These are phyloP conservation scores for Danio jaintianensis DNA, from an alignment of 2,797 vertebrate species.

Conservation along the genomic window DNA sequence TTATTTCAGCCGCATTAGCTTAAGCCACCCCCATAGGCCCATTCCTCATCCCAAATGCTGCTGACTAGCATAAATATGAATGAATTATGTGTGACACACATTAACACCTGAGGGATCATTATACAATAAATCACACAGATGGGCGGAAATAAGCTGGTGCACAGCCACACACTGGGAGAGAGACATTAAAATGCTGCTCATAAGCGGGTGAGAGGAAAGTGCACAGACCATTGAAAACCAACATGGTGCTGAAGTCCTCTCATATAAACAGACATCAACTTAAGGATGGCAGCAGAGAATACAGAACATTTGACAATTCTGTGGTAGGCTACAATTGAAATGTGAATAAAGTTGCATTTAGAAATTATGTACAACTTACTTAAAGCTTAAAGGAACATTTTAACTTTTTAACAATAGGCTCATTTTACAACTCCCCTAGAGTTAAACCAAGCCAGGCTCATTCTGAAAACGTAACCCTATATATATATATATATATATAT, in stretches of 20 bases:
- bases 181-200: conserved; percentile 19
- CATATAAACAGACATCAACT: neutral
- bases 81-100: conserved; percentile 54
- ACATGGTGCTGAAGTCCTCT: neutral
- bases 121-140: conserved; percentile 50
- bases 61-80: conserved; percentile 57
- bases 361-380: neutral
- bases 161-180: neutral
- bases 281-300: neutral
- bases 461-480: too few relatives aligned
- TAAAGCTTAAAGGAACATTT: too few relatives aligned
- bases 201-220: neutral
- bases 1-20: conserved; percentile 54
- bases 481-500: too few relatives aligned
- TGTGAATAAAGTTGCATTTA: neutral
- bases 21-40: conserved; percentile 37
- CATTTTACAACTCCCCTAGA: too few relatives aligned
- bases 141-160: conserved; percentile 9
- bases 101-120: conserved; percentile 50
- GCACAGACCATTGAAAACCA: neutral
- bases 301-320: conserved; percentile 1
- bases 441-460: too few relatives aligned
- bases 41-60: conserved; percentile 48
- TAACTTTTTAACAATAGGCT: too few relatives aligned
- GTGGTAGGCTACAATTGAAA: neutral